Percentiles rank a stretch among this genome's conserved stretches.
phyloP scores from a whole-genome alignment of 2,113 vertebrate genomes.

The Rousettus leschenaultii region DNA sequence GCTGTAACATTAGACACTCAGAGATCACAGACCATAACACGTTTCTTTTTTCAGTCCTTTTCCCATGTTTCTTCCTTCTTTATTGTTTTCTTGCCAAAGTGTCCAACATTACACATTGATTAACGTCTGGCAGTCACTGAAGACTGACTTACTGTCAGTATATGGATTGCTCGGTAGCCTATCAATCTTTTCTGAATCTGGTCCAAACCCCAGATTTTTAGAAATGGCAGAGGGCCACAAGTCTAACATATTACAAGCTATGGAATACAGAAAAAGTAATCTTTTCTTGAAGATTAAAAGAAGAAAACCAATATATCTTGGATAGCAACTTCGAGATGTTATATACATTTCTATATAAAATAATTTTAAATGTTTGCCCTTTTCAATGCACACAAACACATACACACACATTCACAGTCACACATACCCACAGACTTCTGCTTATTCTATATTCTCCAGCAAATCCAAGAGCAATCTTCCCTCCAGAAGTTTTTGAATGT shows the following conservation, averaged over 20 bases:
- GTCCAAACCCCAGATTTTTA: conserved; percentile 41
- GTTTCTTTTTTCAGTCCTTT: background rate
- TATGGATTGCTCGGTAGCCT: background rate
- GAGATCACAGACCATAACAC: background rate
- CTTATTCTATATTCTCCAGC: background rate
- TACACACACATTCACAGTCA: background rate
- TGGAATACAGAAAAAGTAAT: background rate
- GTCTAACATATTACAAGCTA: conserved; percentile 15
- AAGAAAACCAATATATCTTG: conserved; percentile 11
- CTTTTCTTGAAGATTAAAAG: conserved; percentile 55
- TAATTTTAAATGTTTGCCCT: background rate
- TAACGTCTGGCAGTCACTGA: background rate
- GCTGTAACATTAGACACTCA: background rate
- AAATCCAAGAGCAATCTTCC: background rate
- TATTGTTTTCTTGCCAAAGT: background rate
- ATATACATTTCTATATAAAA: conserved; percentile 18
- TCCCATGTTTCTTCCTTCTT: background rate
- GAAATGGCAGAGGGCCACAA: background rate
- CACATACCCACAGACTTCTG: background rate
- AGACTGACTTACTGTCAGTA: background rate
- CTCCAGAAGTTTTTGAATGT: conserved; percentile 27
- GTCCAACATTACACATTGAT: background rate
- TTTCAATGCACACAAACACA: background rate
- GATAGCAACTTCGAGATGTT: conserved; percentile 32
- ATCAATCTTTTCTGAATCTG: conserved; percentile 26